phyloP scores from a whole-genome alignment of 2,797 vertebrate genomes.

The Remorina albescens region DNA sequence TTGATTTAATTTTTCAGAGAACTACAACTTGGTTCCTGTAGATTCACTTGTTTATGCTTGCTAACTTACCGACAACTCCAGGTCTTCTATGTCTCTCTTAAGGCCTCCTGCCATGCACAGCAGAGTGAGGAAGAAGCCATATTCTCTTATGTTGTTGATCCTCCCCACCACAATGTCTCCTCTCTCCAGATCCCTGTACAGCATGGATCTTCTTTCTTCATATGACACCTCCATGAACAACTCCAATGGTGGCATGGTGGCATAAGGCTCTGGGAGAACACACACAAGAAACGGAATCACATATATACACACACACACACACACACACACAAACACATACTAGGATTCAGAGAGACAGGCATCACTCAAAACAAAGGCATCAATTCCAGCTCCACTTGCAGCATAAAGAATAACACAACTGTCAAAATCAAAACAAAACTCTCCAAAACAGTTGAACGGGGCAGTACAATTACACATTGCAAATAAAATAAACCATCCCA shows the following conservation, averaged over 20 bases:
- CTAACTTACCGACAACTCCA: slow-evolving; percentile 92
- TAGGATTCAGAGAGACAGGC: too few species aligned
- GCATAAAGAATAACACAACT: too few species aligned
- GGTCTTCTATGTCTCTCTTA: slow-evolving; percentile 90
- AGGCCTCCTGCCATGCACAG: slow-evolving; percentile 91
- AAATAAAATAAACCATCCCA: too few species aligned
- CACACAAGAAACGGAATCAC: too few species aligned
- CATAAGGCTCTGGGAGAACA: slow-evolving; percentile 86
- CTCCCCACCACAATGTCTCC: slow-evolving; percentile 93
- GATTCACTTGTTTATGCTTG: neutral
- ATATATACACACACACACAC: neutral
- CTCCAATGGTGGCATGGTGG: slow-evolving; percentile 93
- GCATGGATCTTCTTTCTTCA: slow-evolving; percentile 88
- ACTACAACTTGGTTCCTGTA: neutral
- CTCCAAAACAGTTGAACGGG: too few species aligned
- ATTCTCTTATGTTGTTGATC: slow-evolving; percentile 94
- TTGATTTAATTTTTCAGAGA: neutral
- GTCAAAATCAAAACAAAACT: too few species aligned
- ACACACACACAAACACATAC: too few species aligned
- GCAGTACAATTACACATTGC: too few species aligned
- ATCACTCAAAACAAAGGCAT: too few species aligned
- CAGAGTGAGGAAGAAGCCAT: slow-evolving; percentile 96
- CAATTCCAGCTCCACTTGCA: too few species aligned
- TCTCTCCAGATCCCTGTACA: slow-evolving; percentile 93
- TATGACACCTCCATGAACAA: slow-evolving; percentile 93